These are phyloP conservation scores for Phrynocephalus forsythii DNA, from an alignment of 2,797 vertebrate genomes.

Conservation along the genomic window DNA sequence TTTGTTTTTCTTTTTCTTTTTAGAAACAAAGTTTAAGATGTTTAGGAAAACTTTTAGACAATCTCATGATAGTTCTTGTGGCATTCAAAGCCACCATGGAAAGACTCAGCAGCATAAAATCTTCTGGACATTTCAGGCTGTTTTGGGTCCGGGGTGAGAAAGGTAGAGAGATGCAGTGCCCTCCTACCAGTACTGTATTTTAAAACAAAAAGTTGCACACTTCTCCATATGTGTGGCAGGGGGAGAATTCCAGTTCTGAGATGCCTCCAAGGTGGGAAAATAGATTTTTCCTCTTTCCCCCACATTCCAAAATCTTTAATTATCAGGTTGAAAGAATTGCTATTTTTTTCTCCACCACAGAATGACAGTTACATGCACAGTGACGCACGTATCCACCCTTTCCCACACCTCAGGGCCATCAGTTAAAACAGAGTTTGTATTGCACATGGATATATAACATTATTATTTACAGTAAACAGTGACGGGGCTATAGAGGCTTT, in stretches of 20 bases:
- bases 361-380: too few species aligned
- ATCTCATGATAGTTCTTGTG: too few species aligned
- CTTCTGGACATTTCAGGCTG: too few species aligned
- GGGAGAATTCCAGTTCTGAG: not conserved
- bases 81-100: too few species aligned
- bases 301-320: not conserved
- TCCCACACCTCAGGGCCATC: not conserved
- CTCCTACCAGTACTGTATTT: too few species aligned
- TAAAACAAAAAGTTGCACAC: not conserved
- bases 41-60: too few species aligned
- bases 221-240: not conserved
- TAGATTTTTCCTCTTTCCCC: not conserved
- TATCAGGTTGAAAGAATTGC: not conserved
- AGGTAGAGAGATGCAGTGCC: too few species aligned
- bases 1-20: too few species aligned
- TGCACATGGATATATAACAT: not conserved
- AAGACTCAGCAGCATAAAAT: too few species aligned
- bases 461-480: slow-evolving; percentile 21
- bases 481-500: not conserved
- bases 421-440: slow-evolving; percentile 14
- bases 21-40: too few species aligned
- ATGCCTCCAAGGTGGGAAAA: not conserved
- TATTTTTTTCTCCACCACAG: too few species aligned
- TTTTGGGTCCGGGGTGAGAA: too few species aligned
- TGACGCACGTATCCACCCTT: not conserved